phyloP scores from a whole-genome alignment of 2,113 vertebrate species.

The Podarcis muralis region DNA sequence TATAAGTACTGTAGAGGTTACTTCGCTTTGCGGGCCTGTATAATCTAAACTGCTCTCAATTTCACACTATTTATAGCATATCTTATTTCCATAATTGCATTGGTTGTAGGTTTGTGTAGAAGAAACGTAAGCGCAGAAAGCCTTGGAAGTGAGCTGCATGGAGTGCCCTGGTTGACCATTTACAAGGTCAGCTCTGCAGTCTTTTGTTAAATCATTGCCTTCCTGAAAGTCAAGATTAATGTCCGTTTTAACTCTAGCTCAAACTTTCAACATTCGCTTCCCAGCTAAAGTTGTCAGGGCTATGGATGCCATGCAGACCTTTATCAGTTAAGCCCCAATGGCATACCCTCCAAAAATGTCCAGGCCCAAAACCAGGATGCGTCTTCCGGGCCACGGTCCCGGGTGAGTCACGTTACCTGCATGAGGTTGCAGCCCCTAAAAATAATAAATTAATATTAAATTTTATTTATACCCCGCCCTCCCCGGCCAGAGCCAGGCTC shows the following conservation, averaged over 20 bases:
- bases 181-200: constrained; percentile 52
- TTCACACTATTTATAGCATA: constrained; percentile 65
- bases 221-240: constrained; percentile 47
- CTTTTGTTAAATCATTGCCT: constrained; percentile 39
- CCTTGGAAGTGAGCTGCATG: constrained; percentile 40
- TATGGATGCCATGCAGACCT: not conserved
- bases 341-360: no score
- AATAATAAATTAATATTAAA: no score
- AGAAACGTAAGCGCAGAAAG: not conserved
- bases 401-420: no score
- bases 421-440: no score
- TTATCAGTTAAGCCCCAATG: not conserved
- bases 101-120: constrained; percentile 53
- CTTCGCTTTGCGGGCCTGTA: constrained; percentile 31
- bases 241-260: constrained; percentile 4
- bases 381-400: no score
- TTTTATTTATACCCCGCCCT: no score
- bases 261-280: constrained; percentile 16
- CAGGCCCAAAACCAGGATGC: no score
- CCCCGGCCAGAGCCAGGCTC: no score
- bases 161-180: constrained; percentile 5
- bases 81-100: constrained; percentile 44
- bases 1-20: constrained; percentile 18
- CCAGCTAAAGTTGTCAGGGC: not conserved
- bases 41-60: constrained; percentile 51